Evolutionary conservation across 1,140 invertebrate species (phyloP), one percentile per base, ranked within the genome.

Genomic region (Zaprionus nigranus): DNA sequence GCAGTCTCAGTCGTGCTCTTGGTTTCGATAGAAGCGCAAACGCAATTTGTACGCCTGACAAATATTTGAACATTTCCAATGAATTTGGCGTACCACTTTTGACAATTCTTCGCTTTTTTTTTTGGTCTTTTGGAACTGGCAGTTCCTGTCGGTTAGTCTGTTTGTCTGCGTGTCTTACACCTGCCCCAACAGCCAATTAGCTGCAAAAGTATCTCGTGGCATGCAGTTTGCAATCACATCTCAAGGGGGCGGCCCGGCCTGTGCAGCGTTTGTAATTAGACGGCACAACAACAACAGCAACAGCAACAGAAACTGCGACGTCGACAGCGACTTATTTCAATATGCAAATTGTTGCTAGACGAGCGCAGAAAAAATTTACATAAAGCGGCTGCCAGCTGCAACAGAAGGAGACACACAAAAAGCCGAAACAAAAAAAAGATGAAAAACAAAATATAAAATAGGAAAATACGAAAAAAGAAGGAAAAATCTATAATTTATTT

Each of bases 401-500:
- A 40, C 58, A 62, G 69, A 73, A 49, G 57, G 62, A 73, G 75
- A 73, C 69, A 65, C 49, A 69, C 40, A 75, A 38, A 51, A 59
- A 46, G 56, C 56, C 57, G 58, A 36, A 40, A 62, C 60, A 65
- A 56, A 65, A 56, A 65, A 20, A 24, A 36, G 49, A 56, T 62
- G 36, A 59, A 57, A 56, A 80, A 73, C 62, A 63, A 61, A 81
- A 65, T 66, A 69, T 57, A 81, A 66, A 59, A 20, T 30, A 64
- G 12, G 24, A 82, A 79, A 38, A 65, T 71, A 71, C 54, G 64
- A 40, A 68, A 65, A 81, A 71, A 72, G 66, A 79, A 79, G 70
- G 60, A 30, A 87, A 81, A 78, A 85, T 78, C 77, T 83, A 84
- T 87, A 87, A 88, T 88, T 87, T 87, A 84, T 88, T 75, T 76